Evolutionary conservation across 2,113 vertebrate genomes (phyloP).

Genomic region (Neofelis nebulosa): DNA sequence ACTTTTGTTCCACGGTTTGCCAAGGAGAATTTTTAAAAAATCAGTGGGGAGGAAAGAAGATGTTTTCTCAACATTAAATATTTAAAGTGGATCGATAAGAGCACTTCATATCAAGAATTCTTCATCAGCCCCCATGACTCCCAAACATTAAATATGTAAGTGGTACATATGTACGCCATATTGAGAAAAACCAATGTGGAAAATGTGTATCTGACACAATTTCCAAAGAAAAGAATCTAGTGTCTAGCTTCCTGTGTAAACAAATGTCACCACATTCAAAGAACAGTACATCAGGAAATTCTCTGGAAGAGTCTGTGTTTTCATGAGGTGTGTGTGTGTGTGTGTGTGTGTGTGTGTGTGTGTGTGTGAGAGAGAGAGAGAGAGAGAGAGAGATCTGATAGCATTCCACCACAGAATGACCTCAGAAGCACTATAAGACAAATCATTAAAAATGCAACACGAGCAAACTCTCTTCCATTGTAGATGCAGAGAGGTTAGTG

Average conservation of each 20-base stretch:
- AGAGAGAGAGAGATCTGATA: neutral
- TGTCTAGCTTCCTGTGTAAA: constrained; percentile 64
- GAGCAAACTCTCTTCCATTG: neutral
- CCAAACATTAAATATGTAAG: constrained; percentile 26
- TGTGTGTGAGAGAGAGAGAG: neutral
- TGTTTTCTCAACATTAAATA: constrained; percentile 69
- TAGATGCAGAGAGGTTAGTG: fast-evolving
- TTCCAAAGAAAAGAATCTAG: constrained; percentile 49
- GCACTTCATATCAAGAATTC: constrained; percentile 40
- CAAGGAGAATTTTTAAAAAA: neutral
- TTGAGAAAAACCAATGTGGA: constrained; percentile 43
- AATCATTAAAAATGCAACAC: constrained; percentile 71
- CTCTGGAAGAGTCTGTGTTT: constrained; percentile 58
- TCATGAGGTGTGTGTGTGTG: neutral
- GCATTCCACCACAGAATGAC: constrained; percentile 36
- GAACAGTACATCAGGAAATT: constrained; percentile 61
- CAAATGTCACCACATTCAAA: constrained; percentile 66
- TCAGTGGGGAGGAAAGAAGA: constrained; percentile 13
- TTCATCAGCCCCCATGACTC: constrained; percentile 13
- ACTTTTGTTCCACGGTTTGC: neutral
- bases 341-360: neutral
- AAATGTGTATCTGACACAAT: constrained; percentile 46
- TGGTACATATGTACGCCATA: neutral
- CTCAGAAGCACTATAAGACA: constrained; percentile 46
- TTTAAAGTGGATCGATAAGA: constrained; percentile 56